Conservation (phyloP, 2,797 vertebrate genomes). For the Mormyrops boulengeri region DNA sequence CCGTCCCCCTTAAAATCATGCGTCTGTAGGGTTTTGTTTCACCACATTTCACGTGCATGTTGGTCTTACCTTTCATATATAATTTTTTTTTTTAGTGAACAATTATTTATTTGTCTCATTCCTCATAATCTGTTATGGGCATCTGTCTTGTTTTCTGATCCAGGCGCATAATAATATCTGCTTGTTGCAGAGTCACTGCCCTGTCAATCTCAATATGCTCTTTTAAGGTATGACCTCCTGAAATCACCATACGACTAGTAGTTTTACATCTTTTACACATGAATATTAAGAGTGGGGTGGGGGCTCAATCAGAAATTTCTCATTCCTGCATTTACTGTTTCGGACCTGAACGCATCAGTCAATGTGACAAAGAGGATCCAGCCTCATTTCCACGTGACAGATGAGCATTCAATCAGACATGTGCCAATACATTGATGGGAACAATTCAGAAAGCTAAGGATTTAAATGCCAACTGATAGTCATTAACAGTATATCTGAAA, state of each 20-base stretch:
- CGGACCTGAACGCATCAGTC: conserved; percentile 13
- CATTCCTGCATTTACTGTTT: not conserved
- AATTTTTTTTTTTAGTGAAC: not conserved
- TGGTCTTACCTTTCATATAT: not conserved
- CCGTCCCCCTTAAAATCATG: not conserved
- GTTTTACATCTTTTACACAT: not conserved
- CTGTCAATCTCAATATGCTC: not conserved
- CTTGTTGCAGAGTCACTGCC: not conserved
- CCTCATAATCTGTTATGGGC: not conserved
- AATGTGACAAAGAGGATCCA: conserved; percentile 16
- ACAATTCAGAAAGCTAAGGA: conserved; percentile 61
- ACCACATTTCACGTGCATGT: not conserved
- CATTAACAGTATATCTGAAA: conserved; percentile 70
- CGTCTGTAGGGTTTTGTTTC: not conserved
- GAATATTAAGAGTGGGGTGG: not conserved
- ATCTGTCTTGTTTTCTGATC: not conserved
- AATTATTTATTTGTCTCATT: not conserved
- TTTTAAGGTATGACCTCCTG: not conserved
- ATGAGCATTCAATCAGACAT: conserved; percentile 66
- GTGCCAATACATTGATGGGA: conserved; percentile 61
- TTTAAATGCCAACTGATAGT: conserved; percentile 68
- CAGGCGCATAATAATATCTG: not conserved
- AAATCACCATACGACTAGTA: not conserved
- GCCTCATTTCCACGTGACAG: conserved; percentile 52
- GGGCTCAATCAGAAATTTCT: not conserved